A percentile compares a stretch with the other conserved stretches of the same genome.
Evolutionary conservation across 53 echinoderm and acorn worm species (phyloP).

Genomic region (Henricia sp.): DNA sequence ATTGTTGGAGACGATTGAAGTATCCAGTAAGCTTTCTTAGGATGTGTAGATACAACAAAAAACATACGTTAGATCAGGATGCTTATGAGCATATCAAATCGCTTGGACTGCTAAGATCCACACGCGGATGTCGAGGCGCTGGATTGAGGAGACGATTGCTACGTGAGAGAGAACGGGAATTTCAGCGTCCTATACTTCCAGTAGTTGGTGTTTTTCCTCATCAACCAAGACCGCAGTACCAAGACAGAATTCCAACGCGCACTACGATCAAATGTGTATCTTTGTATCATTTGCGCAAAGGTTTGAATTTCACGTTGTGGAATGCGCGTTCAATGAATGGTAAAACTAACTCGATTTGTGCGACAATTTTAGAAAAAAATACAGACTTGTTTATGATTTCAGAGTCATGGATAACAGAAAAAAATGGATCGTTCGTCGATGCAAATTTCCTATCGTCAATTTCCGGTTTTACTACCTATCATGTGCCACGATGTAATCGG

Average conservation of each 20-base stretch:
- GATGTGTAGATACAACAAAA: too few relatives aligned
- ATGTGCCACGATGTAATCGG: constrained; percentile 31
- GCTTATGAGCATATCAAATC: too few relatives aligned
- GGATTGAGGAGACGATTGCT: too few relatives aligned
- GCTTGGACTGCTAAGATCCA: too few relatives aligned
- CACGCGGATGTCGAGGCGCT: too few relatives aligned
- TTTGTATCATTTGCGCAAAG: not conserved
- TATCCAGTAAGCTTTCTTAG: too few relatives aligned
- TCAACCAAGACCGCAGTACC: not conserved
- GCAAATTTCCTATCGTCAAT: constrained; percentile 3
- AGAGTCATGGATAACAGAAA: constrained; percentile 16
- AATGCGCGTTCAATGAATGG: constrained; percentile 7
- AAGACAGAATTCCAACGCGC: not conserved
- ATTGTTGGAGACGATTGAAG: too few relatives aligned
- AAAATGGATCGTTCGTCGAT: not conserved
- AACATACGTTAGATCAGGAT: too few relatives aligned
- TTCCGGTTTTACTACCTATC: constrained; percentile 18
- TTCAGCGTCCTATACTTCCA: not conserved
- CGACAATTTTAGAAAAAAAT: constrained; percentile 14
- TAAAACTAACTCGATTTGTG: not conserved
- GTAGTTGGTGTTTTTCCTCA: not conserved
- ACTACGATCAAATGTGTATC: not conserved
- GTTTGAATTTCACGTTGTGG: not conserved
- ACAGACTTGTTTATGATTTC: constrained; percentile 17
- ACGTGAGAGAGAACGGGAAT: too few relatives aligned